Evolutionary conservation across 2,888 invertebrate genomes (phyloP).

Genomic region (Tipula helvola): DNA sequence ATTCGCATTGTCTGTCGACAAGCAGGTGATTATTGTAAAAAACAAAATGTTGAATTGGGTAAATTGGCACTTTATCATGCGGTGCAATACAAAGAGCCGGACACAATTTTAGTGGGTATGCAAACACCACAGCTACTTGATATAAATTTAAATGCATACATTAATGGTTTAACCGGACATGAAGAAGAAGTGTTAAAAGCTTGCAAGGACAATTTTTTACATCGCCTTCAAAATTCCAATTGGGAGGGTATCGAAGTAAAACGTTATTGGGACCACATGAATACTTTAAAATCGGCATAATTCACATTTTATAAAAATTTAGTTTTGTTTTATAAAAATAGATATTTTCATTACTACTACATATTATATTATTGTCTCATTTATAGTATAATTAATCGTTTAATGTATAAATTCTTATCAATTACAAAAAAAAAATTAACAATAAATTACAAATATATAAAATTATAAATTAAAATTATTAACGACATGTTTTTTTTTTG

Average conservation of each 20-base stretch:
- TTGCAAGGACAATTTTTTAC: slow-evolving; percentile 48
- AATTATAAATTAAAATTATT: neutral
- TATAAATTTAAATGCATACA: slow-evolving; percentile 49
- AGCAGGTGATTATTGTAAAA: slow-evolving; percentile 55
- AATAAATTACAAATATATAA: neutral
- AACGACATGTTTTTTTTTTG: neutral
- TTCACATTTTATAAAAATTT: neutral
- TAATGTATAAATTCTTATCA: neutral
- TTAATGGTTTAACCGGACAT: slow-evolving; percentile 48
- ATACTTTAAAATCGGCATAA: slow-evolving; percentile 10
- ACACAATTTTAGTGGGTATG: slow-evolving; percentile 67
- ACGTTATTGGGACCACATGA: slow-evolving; percentile 34
- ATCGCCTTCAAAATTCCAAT: slow-evolving; percentile 34
- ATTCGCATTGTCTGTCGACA: slow-evolving; percentile 46
- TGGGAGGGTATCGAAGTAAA: slow-evolving; percentile 57
- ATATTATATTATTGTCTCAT: neutral
- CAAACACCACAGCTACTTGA: slow-evolving; percentile 48
- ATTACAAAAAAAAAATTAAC: neutral
- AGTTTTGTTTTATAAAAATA: neutral
- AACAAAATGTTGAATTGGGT: slow-evolving; percentile 50
- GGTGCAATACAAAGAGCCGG: slow-evolving; percentile 45
- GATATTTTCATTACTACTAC: neutral
- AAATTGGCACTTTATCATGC: slow-evolving; percentile 58
- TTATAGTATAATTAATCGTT: neutral
- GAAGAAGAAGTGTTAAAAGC: slow-evolving; percentile 51